These are phyloP conservation scores for Pseudochaenichthys georgianus DNA, from an alignment of 2,797 vertebrate genomes.

Conservation along the genomic window DNA sequence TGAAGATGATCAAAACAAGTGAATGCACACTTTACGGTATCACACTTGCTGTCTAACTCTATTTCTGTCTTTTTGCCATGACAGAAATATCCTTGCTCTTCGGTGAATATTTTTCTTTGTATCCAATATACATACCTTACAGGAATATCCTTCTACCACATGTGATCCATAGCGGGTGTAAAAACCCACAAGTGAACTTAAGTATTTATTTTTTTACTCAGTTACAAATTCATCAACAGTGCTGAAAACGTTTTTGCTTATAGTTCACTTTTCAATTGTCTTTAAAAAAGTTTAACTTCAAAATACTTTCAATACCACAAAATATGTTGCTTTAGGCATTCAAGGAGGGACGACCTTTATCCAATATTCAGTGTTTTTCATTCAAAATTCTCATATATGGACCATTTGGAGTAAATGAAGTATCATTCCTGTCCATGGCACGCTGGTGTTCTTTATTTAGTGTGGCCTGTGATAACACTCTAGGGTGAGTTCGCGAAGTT, in stretches of 20 bases:
- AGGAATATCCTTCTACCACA: slow-evolving; percentile 2
- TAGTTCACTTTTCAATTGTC: slow-evolving; percentile 47
- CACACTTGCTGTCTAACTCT: not conserved
- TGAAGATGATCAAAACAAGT: not conserved
- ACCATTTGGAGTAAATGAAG: slow-evolving; percentile 53
- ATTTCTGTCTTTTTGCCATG: not conserved
- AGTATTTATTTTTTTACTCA: slow-evolving; percentile 3
- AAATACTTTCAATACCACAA: slow-evolving; percentile 51
- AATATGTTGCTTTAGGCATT: slow-evolving; percentile 62
- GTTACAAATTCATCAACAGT: slow-evolving; percentile 15
- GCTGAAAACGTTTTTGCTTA: slow-evolving; percentile 38
- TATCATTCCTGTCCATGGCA: slow-evolving; percentile 53
- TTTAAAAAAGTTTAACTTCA: slow-evolving; percentile 47
- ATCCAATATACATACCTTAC: not conserved
- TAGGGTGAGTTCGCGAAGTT: slow-evolving; percentile 52
- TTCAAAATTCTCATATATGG: slow-evolving; percentile 44
- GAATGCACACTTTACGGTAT: not conserved
- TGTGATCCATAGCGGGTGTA: slow-evolving; percentile 1
- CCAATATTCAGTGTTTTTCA: slow-evolving; percentile 12
- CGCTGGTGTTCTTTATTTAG: slow-evolving; percentile 62
- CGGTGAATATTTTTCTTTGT: not conserved
- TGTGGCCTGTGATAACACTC: slow-evolving; percentile 53
- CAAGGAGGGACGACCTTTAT: slow-evolving; percentile 30
- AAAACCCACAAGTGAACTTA: not conserved
- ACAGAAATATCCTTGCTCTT: slow-evolving; percentile 2